Conservation (phyloP, 1,140 invertebrate species). For the Venturia canescens region DNA sequence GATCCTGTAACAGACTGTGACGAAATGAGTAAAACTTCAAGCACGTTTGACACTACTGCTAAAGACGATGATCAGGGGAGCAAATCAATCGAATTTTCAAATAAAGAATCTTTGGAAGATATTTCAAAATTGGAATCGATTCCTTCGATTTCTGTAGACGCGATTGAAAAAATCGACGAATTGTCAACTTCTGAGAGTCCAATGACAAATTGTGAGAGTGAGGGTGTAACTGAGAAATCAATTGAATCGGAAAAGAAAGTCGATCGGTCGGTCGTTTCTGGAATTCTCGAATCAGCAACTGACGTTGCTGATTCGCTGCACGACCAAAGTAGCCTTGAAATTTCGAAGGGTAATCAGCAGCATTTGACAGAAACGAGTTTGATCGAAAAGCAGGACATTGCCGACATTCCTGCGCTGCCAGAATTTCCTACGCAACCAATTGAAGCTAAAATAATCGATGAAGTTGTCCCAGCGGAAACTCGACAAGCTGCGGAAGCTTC, state of each 20-base stretch:
- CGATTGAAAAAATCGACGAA: slow-evolving; percentile 58
- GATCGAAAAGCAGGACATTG: not conserved
- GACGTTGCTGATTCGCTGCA: not conserved
- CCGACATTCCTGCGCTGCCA: not conserved
- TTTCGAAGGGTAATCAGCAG: not conserved
- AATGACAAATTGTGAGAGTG: not conserved
- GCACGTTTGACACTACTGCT: not conserved
- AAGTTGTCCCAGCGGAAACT: not conserved
- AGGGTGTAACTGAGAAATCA: not conserved
- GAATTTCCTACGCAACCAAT: not conserved
- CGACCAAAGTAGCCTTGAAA: not conserved
- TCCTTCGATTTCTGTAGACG: slow-evolving; percentile 73
- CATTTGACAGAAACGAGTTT: not conserved
- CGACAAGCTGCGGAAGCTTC: not conserved
- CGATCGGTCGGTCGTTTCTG: not conserved
- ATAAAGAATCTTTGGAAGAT: slow-evolving; percentile 66
- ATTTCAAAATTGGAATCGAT: slow-evolving; percentile 68
- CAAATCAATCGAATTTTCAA: slow-evolving; percentile 49
- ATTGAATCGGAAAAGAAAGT: not conserved
- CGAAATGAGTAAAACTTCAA: not conserved
- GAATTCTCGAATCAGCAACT: not conserved
- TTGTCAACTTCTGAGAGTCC: not conserved
- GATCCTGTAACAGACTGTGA: not conserved
- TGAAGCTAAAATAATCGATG: not conserved
- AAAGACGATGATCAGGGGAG: not conserved